Evolutionary conservation across 2,797 vertebrate species (phyloP).

Genomic region (Xiphorhynchus erythropygius): DNA sequence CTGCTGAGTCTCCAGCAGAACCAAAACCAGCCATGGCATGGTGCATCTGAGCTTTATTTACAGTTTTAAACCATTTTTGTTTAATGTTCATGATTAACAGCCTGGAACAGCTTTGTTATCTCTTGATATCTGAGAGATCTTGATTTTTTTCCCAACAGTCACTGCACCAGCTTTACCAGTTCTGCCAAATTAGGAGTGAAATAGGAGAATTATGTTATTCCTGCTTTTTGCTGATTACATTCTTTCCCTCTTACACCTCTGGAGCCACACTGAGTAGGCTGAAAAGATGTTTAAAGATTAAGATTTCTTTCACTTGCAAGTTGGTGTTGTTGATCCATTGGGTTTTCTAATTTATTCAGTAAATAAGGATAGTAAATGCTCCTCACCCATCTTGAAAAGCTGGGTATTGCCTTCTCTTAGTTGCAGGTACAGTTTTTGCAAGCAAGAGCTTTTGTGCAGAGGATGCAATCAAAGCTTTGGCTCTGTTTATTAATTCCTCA

Average conservation of each 20-base stretch:
- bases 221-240: neutral
- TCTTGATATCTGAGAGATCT: neutral
- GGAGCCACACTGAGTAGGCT: neutral
- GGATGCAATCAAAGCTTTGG: neutral
- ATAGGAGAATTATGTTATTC: neutral
- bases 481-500: neutral
- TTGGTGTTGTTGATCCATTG: neutral
- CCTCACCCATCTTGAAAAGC: neutral
- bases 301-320: neutral
- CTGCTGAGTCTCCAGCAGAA: neutral
- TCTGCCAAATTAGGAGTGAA: neutral
- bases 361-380: neutral
- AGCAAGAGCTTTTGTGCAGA: neutral
- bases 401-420: neutral
- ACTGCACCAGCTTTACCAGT: neutral
- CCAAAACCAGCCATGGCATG: neutral
- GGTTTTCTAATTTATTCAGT: neutral
- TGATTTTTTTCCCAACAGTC: slow-evolving; percentile 2
- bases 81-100: neutral
- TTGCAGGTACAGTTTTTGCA: neutral
- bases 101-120: neutral
- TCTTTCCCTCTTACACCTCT: neutral
- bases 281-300: neutral
- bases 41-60: neutral
- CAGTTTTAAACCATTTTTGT: neutral